phyloP scores from a whole-genome alignment of 2,797 vertebrate species.

The Tragelaphus oryx region DNA sequence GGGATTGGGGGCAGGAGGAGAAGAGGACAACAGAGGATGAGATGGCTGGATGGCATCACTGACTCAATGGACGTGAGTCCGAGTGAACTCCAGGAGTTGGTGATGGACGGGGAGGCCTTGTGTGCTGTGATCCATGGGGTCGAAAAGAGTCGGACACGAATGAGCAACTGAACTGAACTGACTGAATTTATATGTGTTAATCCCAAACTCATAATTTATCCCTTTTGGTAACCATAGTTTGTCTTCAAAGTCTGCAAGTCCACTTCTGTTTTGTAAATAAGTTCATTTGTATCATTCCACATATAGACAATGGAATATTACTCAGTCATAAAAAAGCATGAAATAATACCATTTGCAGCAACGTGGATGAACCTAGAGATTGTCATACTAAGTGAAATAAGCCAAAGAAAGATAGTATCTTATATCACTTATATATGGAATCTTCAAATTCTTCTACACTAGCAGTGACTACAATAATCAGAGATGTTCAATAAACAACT shows the following conservation, averaged over 20 bases:
- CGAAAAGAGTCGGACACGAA: fast-evolving
- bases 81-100: too few relatives aligned
- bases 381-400: background rate
- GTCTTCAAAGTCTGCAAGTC: background rate
- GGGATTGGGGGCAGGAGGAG: too few relatives aligned
- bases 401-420: background rate
- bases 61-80: too few relatives aligned
- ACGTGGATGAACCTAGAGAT: background rate
- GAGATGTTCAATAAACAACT: background rate
- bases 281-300: background rate
- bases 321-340: background rate
- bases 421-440: background rate
- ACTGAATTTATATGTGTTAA: background rate
- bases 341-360: background rate
- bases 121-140: too few relatives aligned
- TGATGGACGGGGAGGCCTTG: too few relatives aligned
- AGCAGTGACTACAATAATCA: background rate
- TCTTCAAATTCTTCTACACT: background rate
- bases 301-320: background rate
- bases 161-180: too few relatives aligned
- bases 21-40: too few relatives aligned
- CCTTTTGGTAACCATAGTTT: background rate
- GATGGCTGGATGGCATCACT: too few relatives aligned
- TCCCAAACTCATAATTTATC: background rate
- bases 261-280: background rate